Evolutionary conservation across 2,888 invertebrate genomes (phyloP).

Genomic region (Drosophila picticornis): DNA sequence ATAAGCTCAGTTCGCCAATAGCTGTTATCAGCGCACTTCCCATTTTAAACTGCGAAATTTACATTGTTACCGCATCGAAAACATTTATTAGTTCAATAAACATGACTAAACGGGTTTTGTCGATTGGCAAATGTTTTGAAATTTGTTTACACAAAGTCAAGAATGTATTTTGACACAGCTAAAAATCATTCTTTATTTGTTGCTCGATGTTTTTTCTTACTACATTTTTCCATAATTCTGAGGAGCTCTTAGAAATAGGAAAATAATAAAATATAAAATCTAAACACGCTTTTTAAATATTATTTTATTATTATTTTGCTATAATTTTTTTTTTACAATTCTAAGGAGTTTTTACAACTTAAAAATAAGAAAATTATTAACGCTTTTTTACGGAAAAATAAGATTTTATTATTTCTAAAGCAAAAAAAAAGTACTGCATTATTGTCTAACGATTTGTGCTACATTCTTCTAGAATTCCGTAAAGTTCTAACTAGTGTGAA

Average conservation of each 20-base stretch:
- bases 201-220: background rate
- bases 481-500: background rate
- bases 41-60: background rate
- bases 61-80: background rate
- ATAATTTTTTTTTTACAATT: no score
- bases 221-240: accelerated
- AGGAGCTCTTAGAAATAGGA: background rate
- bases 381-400: no score
- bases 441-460: no score
- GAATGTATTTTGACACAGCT: background rate
- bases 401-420: no score
- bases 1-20: background rate
- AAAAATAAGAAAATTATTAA: no score
- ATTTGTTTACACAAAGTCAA: background rate
- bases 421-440: no score
- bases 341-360: no score
- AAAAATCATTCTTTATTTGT: background rate
- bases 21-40: background rate
- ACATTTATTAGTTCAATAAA: background rate
- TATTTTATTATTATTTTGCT: no score
- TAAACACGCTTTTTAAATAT: no score
- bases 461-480: background rate
- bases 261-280: background rate
- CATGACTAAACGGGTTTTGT: background rate
- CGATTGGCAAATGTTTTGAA: background rate